Base-by-base conservation (phyloP, 2,888 invertebrate genomes). In the Eremobia ochroleuca region DNA sequence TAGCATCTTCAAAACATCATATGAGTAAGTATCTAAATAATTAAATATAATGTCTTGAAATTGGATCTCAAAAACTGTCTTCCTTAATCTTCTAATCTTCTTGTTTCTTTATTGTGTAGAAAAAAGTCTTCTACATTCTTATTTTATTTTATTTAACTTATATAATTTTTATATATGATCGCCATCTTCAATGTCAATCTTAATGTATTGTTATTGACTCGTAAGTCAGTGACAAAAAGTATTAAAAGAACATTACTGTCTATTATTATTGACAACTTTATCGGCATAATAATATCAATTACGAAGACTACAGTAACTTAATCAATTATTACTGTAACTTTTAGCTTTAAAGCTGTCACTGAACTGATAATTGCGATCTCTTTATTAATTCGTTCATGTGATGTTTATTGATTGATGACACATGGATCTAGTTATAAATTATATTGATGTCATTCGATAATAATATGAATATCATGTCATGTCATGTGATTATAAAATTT, bases 191-290 rank as follows among this genome's bases (percentile, higher is more conserved):
- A 25, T 46, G 1, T 31, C 28, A 66, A 31, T 58, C 6, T 28
- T 28, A 15, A 46, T 15, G 31, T 15, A 66, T 28, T 28, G 6
- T 13, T 0, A 43, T 67, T 21, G 11, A 25, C 13, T 40, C 5
- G 46, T 34, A 25, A 21, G 40, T 61, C 31, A 43, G 9, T 11
- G 18, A 34, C 34, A 59, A 43, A 59, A 34, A 55, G 25, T 21
- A 49, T 46, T 28, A 37, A 77, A 34, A 46, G 21, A 15, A 28
- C 37, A 6, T 68, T 1, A 67, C 15, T 69, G 46, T 65, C 71
- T 21, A 46, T 40, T n/a, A 66, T 76, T 52, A 83, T 83, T 83
- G 83, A 69, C 71, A 76, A 49, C 55, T 83, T 80, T 80, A 83
- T 67, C 21, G 49, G 15, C 37, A 25, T 46, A 37, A 65, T 64